phyloP scores from a whole-genome alignment of 1,140 invertebrate species.

The Caenorhabditis briggsae region DNA sequence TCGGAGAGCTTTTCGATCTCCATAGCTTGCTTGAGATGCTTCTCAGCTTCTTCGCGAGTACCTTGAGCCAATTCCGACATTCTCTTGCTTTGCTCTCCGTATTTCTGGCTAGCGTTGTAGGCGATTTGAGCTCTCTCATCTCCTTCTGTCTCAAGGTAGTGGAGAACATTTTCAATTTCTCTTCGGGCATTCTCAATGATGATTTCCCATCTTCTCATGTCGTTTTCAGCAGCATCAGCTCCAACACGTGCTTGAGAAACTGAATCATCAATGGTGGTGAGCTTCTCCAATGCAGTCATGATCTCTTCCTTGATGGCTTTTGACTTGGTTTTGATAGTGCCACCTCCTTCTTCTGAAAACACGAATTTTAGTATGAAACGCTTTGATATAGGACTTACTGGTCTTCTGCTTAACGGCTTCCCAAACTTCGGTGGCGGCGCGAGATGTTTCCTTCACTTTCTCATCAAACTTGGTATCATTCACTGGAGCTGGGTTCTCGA shows the following conservation, averaged over 20 bases:
- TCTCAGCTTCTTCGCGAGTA: constrained; percentile 70
- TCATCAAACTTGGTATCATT: constrained; percentile 74
- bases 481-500: constrained; percentile 76
- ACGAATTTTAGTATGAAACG: not conserved
- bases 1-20: constrained; percentile 72
- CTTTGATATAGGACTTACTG: not conserved
- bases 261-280: constrained; percentile 68
- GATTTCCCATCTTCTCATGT: constrained; percentile 67
- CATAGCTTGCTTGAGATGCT: constrained; percentile 69
- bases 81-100: constrained; percentile 74
- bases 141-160: constrained; percentile 75
- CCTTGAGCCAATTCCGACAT: constrained; percentile 63
- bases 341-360: constrained; percentile 40
- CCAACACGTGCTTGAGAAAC: constrained; percentile 70
- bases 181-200: constrained; percentile 61
- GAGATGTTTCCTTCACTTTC: constrained; percentile 69
- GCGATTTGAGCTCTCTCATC: constrained; percentile 69
- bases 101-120: constrained; percentile 72
- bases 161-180: constrained; percentile 71
- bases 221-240: constrained; percentile 62
- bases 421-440: constrained; percentile 68
- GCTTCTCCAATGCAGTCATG: constrained; percentile 61
- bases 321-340: constrained; percentile 25
- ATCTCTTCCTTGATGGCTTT: constrained; percentile 69
- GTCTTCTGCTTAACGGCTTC: constrained; percentile 70